phyloP scores from a whole-genome alignment of 2,797 vertebrate species.

The Sciurus carolinensis region DNA sequence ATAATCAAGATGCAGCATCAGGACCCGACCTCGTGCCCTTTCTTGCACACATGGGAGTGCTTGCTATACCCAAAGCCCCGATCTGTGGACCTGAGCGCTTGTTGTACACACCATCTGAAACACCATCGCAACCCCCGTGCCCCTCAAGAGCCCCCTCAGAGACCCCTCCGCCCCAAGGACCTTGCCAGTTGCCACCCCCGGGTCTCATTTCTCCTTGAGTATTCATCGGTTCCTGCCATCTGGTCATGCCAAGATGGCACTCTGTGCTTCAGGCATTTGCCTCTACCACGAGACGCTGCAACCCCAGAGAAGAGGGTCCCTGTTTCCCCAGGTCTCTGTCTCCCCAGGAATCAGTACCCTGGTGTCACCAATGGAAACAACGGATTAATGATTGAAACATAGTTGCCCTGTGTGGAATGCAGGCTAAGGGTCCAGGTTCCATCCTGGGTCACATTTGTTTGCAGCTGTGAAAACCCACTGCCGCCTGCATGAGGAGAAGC shows the following conservation, averaged over 20 bases:
- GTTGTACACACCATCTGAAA: no score
- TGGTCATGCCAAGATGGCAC: background rate
- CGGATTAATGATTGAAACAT: background rate
- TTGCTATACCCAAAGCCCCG: background rate
- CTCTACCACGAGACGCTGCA: background rate
- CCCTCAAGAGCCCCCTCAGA: background rate
- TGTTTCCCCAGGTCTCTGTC: background rate
- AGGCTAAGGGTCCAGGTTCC: background rate
- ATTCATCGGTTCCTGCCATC: background rate
- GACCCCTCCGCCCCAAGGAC: background rate
- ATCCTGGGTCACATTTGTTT: background rate
- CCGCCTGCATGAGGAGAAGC: background rate
- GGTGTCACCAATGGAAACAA: background rate
- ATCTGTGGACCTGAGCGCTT: background rate
- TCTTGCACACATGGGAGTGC: rapidly evolving
- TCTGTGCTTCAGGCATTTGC: no score
- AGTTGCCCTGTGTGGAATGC: background rate
- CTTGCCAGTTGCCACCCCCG: background rate
- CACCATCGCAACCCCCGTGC: background rate
- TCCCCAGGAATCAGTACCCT: background rate
- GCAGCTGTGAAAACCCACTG: background rate
- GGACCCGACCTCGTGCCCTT: background rate
- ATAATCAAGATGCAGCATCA: no score
- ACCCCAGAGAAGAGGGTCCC: background rate
- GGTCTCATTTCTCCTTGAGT: no score